phyloP scores from a whole-genome alignment of 2,113 vertebrate genomes.

The Rhinolophus sinicus region DNA sequence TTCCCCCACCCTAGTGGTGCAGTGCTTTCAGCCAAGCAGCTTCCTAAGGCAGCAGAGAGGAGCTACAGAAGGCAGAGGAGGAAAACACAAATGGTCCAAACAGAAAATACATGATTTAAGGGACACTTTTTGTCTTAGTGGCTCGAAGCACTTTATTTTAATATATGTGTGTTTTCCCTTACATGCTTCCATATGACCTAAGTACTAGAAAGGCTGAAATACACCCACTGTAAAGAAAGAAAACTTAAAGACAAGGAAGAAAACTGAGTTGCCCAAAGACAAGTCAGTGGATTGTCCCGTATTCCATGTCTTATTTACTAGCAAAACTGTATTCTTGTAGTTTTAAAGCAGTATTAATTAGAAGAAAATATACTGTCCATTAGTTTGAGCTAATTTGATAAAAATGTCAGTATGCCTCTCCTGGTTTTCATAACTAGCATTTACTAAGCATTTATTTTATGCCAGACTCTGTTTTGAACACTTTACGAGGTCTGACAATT shows the following conservation, averaged over 20 bases:
- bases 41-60: not conserved
- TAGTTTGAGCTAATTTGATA: conserved; percentile 24
- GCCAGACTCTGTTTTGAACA: not conserved
- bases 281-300: too few relatives aligned
- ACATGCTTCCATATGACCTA: not conserved
- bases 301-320: not conserved
- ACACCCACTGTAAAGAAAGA: not conserved
- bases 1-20: rapidly evolving
- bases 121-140: not conserved
- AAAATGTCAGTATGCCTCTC: not conserved
- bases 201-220: not conserved
- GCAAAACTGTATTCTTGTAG: not conserved
- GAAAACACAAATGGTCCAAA: not conserved
- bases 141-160: not conserved
- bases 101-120: not conserved
- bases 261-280: not conserved
- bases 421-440: not conserved
- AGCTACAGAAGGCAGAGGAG: not conserved
- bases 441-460: not conserved
- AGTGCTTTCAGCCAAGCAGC: not conserved
- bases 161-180: not conserved
- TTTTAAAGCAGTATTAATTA: not conserved
- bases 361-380: not conserved
- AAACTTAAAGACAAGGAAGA: not conserved
- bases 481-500: too few relatives aligned